Evolutionary conservation across 2,113 vertebrate species (phyloP), one percentile per base, ranked within the genome.

Genomic region (Sula dactylatra): DNA sequence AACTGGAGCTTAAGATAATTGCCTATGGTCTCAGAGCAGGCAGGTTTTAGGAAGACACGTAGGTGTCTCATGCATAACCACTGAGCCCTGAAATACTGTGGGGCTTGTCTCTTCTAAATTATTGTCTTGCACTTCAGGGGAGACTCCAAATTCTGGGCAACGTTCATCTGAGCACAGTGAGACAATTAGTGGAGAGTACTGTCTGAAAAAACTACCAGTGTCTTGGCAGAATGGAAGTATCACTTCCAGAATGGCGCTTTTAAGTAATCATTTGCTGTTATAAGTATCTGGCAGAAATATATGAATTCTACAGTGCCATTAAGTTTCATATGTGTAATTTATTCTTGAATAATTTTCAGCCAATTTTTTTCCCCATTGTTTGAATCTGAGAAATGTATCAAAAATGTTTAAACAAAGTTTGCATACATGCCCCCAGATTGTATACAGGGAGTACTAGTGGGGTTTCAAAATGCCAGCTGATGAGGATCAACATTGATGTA

Each of bases 401-500:
- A 89, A 84, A 90, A 50, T 31, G 22, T 93, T 93, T 95, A 84
- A 95, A 65, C 16, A 64, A 85, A 91, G 17, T 62, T 79, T 97
- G 18, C 0, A 0, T 72, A 62, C 38, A 3, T 55, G 45, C 5
- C 49, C 47, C 69, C 59, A 70, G 62, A 85, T 49, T 81, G 25
- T 40, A 71, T 54, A 66, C 26, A 76, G 36, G 61, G 27, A 93
- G 34, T 65, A 92, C 40, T 18, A 85, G 8, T 11, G 47, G 40
- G 1, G 0, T 94, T 97, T 95, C 44, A 79, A 91, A 93, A 67
- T 66, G 20, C 26, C 45, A 74, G 40, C n/a, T 76, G 38, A 72
- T 2, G 13, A 62, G 19, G 34, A 38, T 55, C 19, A n/a, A 61
- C 34, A 74, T 52, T 82, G 69, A 73, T 19, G 1, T 49, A 36